Evolutionary conservation across 2,888 invertebrate genomes (phyloP), one percentile per base, ranked within the genome.

Genomic region (Phortica magna): DNA sequence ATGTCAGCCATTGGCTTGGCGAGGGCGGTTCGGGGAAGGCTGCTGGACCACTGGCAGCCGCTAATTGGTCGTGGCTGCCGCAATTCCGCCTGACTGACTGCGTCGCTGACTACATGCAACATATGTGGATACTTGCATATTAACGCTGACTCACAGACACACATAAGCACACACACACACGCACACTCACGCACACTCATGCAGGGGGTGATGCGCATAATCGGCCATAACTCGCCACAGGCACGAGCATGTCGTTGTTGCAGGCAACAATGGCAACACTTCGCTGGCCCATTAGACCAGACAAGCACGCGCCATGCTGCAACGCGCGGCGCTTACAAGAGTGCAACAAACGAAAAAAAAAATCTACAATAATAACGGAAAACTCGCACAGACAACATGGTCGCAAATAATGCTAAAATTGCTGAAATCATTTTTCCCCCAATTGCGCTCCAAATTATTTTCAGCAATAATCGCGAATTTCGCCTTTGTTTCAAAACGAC

Each of bases 61-160:
- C 48, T 48, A 48, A 48, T 48, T 48, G 48, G 48, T 14, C 14
- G 48, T 48, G 31, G 31, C 31, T 31, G 31, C 31, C 3, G 31
- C 31, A 31, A 31, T 31, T 31, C 48, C 14, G 48, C 14, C 10
- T 48, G 48, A 6, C 48, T 48, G 48, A 14, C 48, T 48, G 10
- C 10, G 9, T 48, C 48, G 48, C 48, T 48, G 9, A 14, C 48
- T 14, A 48, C 48, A 48, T 48, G 48, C 9, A 48, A 48, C 48
- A 48, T 48, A 19, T 59, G 59, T 59, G 59, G 1, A n/a, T 59
- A n/a, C 19, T 5, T 67, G n/a, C 41, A 67, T n/a, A 42, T 67
- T 42, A 42, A 42, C n/a, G 41, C 67, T 67, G 42, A 41, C 39
- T 43, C 67, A 67, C n/a, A 41, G 0, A 14, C 42, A 67, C 12